Conservation (phyloP, 2,797 vertebrate species). For the Cercopithecus mitis region DNA sequence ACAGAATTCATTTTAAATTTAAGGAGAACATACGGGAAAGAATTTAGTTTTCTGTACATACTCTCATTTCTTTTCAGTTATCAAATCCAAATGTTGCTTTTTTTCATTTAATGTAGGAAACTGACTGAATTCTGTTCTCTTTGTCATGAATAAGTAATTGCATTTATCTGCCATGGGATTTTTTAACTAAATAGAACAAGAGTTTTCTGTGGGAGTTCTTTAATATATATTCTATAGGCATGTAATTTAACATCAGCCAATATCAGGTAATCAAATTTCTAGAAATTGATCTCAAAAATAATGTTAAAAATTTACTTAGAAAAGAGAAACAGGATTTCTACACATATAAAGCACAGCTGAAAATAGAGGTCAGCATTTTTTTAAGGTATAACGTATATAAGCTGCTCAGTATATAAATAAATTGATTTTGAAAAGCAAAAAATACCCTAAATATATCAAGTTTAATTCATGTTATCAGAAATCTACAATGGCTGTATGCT, state of each 20-base stretch:
- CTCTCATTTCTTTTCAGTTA: not conserved
- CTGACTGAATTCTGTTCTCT: not conserved
- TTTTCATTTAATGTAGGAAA: not conserved
- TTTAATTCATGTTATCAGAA: not conserved
- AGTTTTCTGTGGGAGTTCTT: not conserved
- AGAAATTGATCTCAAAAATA: not conserved
- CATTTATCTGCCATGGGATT: not conserved
- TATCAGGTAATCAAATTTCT: not conserved
- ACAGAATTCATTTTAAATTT: not conserved
- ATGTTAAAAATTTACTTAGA: not conserved
- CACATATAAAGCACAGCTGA: not conserved
- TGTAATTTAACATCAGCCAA: not conserved
- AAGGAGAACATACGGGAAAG: not conserved
- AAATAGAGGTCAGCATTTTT: not conserved
- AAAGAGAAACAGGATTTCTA: not conserved
- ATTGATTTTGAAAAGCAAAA: not conserved
- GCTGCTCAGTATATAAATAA: not conserved
- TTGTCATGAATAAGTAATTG: not conserved
- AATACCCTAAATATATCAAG: not conserved
- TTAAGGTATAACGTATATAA: not conserved
- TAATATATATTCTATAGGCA: not conserved
- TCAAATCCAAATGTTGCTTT: not conserved
- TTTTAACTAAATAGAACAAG: not conserved
- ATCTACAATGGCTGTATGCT: not conserved
- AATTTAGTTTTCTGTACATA: not conserved